Percentiles rank a stretch among this genome's conserved stretches.
Evolutionary conservation across 2,113 vertebrate genomes (phyloP).

Genomic region (Lasiurus cinereus): DNA sequence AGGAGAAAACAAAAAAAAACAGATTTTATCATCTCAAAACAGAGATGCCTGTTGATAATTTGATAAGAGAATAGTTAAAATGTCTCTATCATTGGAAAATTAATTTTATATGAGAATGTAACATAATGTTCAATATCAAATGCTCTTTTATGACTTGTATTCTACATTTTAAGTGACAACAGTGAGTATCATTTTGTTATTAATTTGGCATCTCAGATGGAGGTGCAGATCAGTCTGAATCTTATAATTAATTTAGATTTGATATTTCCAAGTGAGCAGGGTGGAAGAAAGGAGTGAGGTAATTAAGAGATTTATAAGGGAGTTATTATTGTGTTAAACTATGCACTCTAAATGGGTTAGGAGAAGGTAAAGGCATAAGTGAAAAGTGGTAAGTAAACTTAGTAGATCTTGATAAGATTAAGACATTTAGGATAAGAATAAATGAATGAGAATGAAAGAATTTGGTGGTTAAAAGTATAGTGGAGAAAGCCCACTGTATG

Average conservation of each 20-base stretch:
- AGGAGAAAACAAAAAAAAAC: not conserved
- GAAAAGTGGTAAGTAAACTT: not conserved
- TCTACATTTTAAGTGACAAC: not conserved
- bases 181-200: not conserved
- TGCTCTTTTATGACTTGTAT: not conserved
- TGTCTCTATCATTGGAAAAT: not conserved
- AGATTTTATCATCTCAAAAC: not conserved
- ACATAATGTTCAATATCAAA: not conserved
- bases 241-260: constrained; percentile 26
- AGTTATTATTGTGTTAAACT: not conserved
- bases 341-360: not conserved
- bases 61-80: not conserved
- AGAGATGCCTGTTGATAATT: not conserved
- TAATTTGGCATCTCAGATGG: not conserved
- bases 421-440: not conserved
- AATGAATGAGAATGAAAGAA: not conserved
- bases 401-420: not conserved
- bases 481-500: too few species aligned
- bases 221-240: not conserved
- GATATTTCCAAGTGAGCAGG: not conserved
- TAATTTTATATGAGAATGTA: not conserved
- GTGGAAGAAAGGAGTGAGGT: not conserved
- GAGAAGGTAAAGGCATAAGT: not conserved
- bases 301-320: not conserved
- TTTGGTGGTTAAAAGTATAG: not conserved